A percentile compares a stretch with the other conserved stretches of the same genome.
Evolutionary conservation across 2,888 invertebrate genomes (phyloP).

Genomic region (Eremobia ochroleuca): DNA sequence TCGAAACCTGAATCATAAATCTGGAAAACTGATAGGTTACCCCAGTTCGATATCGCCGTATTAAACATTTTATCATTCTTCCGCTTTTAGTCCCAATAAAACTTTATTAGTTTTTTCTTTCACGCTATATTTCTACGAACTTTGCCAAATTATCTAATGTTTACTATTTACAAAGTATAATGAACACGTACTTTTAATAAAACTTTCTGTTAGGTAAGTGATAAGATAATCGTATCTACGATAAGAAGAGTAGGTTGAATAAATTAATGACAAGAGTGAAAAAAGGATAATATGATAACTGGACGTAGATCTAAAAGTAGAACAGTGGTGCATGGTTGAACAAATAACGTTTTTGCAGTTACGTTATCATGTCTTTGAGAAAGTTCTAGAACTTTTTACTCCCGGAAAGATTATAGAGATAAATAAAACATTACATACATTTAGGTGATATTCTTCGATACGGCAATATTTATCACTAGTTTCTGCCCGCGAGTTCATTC

Average conservation of each 20-base stretch:
- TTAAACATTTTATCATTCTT: constrained; percentile 42
- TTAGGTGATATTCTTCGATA: neutral
- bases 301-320: constrained; percentile 23
- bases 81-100: constrained; percentile 39
- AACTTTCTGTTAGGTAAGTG: constrained; percentile 67
- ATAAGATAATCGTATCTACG: constrained; percentile 63
- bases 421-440: neutral
- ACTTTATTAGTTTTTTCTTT: constrained; percentile 31
- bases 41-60: constrained; percentile 45
- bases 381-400: neutral
- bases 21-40: constrained; percentile 45
- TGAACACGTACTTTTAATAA: constrained; percentile 52
- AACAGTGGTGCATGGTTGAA: constrained; percentile 11
- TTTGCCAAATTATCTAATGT: constrained; percentile 62
- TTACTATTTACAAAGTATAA: constrained; percentile 62
- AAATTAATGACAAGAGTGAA: constrained; percentile 45
- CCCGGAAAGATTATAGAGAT: neutral
- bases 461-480: neutral
- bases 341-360: constrained; percentile 5
- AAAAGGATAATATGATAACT: constrained; percentile 37
- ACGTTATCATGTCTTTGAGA: neutral
- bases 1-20: constrained; percentile 50
- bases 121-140: constrained; percentile 42
- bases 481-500: neutral
- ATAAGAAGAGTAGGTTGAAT: constrained; percentile 58